Percentiles rank a stretch among this genome's conserved stretches.
Conservation (phyloP, 2,113 vertebrate species). For the Stegastes partitus region DNA sequence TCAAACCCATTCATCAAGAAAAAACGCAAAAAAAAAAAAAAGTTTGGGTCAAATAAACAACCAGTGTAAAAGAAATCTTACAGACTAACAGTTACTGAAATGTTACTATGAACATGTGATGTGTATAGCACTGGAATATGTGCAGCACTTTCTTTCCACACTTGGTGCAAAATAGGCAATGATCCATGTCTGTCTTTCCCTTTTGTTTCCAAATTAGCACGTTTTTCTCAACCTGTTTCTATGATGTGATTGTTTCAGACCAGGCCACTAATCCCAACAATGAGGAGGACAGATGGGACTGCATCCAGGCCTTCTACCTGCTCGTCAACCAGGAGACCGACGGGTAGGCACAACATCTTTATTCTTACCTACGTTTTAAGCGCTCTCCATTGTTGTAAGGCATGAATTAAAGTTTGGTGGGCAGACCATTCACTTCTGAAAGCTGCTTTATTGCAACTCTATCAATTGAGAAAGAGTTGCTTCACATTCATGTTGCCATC, state of each 20-base stretch:
- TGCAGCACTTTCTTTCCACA: too few species aligned
- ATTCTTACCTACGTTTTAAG: too few species aligned
- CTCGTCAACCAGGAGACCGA: slow-evolving; percentile 84
- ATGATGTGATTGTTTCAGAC: slow-evolving; percentile 75
- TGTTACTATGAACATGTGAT: too few species aligned
- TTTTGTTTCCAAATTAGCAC: slow-evolving; percentile 12
- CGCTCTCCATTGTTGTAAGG: background rate
- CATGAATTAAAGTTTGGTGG: background rate
- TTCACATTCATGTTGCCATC: slow-evolving; percentile 52
- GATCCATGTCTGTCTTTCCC: background rate
- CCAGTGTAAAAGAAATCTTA: too few species aligned
- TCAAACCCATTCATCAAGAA: too few species aligned
- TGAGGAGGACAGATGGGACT: slow-evolving; percentile 88
- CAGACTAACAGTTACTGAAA: too few species aligned
- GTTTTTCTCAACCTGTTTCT: background rate
- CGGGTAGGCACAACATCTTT: slow-evolving; percentile 83
- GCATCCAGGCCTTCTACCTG: slow-evolving; percentile 89
- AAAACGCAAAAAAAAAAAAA: too few species aligned
- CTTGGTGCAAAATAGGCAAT: too few species aligned
- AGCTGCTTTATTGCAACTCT: background rate
- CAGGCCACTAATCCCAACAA: slow-evolving; percentile 89
- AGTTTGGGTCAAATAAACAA: too few species aligned
- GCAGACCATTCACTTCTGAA: background rate
- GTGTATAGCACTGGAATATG: too few species aligned
- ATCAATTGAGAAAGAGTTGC: slow-evolving; percentile 46